These are phyloP conservation scores for Eupithecia pulchellata DNA, from an alignment of 2,888 invertebrate species.

Conservation along the genomic window DNA sequence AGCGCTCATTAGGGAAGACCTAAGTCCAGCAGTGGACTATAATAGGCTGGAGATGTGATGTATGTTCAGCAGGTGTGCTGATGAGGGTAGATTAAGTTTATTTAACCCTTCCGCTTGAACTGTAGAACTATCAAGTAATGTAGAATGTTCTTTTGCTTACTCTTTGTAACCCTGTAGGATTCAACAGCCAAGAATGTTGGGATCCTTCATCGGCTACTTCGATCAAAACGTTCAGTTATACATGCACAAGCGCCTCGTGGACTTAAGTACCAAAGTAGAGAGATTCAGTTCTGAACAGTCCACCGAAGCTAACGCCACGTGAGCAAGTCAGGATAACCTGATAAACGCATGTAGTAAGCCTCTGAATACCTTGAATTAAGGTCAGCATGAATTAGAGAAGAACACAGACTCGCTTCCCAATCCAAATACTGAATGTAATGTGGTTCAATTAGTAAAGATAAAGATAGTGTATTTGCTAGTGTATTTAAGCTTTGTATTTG, in stretches of 20 bases:
- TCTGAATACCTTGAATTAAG: constrained; percentile 22
- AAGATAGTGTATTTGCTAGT: no score
- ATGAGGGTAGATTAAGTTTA: not conserved
- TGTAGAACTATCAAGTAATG: not conserved
- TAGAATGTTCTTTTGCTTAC: constrained; percentile 21
- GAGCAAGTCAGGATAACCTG: constrained; percentile 40
- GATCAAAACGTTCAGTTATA: constrained; percentile 49
- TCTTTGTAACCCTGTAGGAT: constrained; percentile 71
- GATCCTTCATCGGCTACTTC: constrained; percentile 86
- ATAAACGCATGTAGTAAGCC: constrained; percentile 30
- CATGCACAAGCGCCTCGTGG: constrained; percentile 54
- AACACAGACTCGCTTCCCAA: not conserved
- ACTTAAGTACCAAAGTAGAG: constrained; percentile 51
- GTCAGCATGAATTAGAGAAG: not conserved
- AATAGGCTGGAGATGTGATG: no score
- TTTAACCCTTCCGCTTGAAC: not conserved
- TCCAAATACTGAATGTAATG: not conserved
- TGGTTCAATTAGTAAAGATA: no score
- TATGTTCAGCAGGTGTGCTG: no score
- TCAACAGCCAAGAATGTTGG: constrained; percentile 87
- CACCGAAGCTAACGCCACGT: constrained; percentile 43
- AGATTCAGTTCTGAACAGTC: constrained; percentile 7
- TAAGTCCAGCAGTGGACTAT: no score
- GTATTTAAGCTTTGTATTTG: not conserved
- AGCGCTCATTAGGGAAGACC: no score